Conservation (phyloP, 2,888 invertebrate species). For the Tipula helvola region DNA sequence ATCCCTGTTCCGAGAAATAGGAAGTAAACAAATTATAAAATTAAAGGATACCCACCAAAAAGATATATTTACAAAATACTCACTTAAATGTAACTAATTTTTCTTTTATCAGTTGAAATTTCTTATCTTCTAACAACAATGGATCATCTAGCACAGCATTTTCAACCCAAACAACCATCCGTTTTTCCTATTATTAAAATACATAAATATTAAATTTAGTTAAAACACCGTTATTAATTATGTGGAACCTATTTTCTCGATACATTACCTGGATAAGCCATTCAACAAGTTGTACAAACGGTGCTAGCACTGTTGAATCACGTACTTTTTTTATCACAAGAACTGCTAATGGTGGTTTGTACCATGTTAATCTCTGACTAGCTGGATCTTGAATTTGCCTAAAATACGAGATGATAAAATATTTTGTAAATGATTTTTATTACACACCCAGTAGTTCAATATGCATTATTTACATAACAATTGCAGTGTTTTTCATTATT, state of each 20-base stretch:
- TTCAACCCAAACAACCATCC: constrained; percentile 93
- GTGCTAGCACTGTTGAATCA: constrained; percentile 76
- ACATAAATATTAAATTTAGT: neutral
- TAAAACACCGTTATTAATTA: neutral
- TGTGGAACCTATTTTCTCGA: too few species aligned
- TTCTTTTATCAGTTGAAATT: constrained; percentile 65
- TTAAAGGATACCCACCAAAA: neutral
- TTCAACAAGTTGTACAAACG: constrained; percentile 83
- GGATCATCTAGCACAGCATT: constrained; percentile 80
- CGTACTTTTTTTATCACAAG: constrained; percentile 94
- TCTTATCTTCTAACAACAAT: constrained; percentile 56
- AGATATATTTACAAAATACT: constrained; percentile 16
- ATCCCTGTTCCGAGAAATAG: constrained; percentile 45
- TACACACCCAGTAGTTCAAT: neutral
- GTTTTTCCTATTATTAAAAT: constrained; percentile 59
- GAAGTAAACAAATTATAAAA: neutral
- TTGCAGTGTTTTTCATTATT: constrained; percentile 91
- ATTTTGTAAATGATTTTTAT: neutral
- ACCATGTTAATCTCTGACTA: constrained; percentile 92
- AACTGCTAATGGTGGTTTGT: constrained; percentile 92
- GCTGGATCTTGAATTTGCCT: constrained; percentile 97
- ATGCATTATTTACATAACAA: constrained; percentile 79
- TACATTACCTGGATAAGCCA: constrained; percentile 76
- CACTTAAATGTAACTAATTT: constrained; percentile 66
- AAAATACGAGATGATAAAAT: constrained; percentile 23